Base-by-base conservation (phyloP, 2,113 vertebrate genomes). In the Takifugu flavidus region DNA sequence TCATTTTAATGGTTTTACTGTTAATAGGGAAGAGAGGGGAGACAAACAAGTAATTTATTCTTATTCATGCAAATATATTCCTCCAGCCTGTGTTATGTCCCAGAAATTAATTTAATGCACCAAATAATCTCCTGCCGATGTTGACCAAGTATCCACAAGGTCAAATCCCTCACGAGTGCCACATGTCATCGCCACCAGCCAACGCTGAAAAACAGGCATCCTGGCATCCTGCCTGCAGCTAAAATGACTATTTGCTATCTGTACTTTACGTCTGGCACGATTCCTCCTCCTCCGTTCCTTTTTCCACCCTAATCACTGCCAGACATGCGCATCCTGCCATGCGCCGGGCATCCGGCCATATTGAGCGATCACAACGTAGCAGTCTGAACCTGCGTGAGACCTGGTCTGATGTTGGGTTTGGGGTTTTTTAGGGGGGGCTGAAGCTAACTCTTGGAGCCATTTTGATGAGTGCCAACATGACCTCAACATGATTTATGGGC, bases 351-450 rank as follows among this genome's bases (percentile, higher is more conserved):
- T 39, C 4, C 53, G 57, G 72, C 69, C 2, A 39, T 67, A 26
- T 53, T 71, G 60, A 31, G n/a, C 65, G 67, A 74, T 67, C 70
- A 45, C 55, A 53, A 55, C 43, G 34, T 20, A 39, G n/a, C 54
- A 27, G 34, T 6, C 25, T 62, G 28, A 4, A 44, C 50, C 60
- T 49, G 2, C 13, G 4, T 59, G 28, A 50, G 44, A 62, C 20
- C 25, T 43, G 27, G 8, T 34, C 67, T 54, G 42, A 29, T 10
- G 34, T 39, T 5, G 3, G 3, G 3, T 29, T 29, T 29, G 20
- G 20, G 20, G 20, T 20, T 20, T 20, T 20, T 20, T 20, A 20
- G 20, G 20, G 20, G 20, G 20, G 1, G 5, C 28, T 29, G 28
- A 29, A 29, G 5, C 28, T 5, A 29, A 29, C 28, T 29, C 28